Evolutionary conservation across 2,113 vertebrate genomes (phyloP).

Genomic region (Colaptes auratus): DNA sequence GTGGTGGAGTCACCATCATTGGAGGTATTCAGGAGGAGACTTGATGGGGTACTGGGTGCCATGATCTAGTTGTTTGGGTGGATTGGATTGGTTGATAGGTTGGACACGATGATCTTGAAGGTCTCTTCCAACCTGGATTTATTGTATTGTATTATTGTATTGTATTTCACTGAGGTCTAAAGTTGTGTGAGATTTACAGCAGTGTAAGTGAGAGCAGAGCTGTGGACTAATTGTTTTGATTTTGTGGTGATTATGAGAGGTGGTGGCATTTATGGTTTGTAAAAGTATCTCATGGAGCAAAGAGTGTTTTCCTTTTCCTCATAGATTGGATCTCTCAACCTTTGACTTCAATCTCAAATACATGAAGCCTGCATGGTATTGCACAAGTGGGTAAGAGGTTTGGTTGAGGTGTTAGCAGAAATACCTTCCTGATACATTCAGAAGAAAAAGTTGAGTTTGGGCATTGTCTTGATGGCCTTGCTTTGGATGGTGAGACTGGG

Average conservation of each 20-base stretch:
- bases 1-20: no score
- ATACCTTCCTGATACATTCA: neutral
- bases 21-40: no score
- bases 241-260: neutral
- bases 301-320: neutral
- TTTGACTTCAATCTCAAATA: neutral
- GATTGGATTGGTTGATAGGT: no score
- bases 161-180: neutral
- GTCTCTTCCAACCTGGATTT: no score
- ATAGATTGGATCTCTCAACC: neutral
- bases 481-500: neutral
- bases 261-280: neutral
- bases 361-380: rapidly evolving
- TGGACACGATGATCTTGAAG: no score
- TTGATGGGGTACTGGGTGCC: no score
- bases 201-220: rapidly evolving
- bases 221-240: neutral
- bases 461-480: neutral
- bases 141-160: no score
- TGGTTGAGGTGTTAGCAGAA: neutral
- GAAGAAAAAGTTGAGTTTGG: neutral
- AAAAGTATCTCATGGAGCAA: neutral
- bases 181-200: neutral
- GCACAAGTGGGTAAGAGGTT: neutral
- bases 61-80: no score